Evolutionary conservation across 2,797 vertebrate species (phyloP), one percentile per base, ranked within the genome.

Genomic region (Hemibagrus guttatus): DNA sequence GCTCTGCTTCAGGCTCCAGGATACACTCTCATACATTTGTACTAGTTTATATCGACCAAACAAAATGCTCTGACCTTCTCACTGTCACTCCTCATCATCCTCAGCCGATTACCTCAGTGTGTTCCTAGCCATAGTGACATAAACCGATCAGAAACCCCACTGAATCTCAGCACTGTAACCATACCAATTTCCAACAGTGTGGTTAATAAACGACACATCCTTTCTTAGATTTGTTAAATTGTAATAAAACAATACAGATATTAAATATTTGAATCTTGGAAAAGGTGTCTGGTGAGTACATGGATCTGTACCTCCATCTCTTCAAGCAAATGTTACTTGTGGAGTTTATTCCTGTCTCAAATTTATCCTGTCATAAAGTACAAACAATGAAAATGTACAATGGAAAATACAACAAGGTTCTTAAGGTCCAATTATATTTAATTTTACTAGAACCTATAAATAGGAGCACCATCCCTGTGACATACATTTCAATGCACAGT

Each of bases 11-110:
- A 59, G 72, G 87, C 81, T 87, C 83, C 52, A 54, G 49, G 46
- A 26, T 68, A 71, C 14, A 39, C 61, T 39, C 42, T 59, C 59
- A 83, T 42, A n/a, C 42, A 86, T 71, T 76, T 63, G 54, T 84
- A 61, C 64, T 72, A 21, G 54, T 79, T 89, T 83, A 56, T 89
- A 91, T 91, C 81, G 87, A 89, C 83, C 88, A 93, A 91, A 92
- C 89, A 69, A 85, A 90, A 83, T 82, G 61, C 59, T 85, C 54
- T 89, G 52, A 92, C 86, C 88, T 86, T 90, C 87, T 85, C 84
- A 82, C 87, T 92, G 92, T 93, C 92, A 86, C 64, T 87, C 68
- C 56, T 76, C 84, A 88, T 94, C 87, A 92, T 90, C 84, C 72
- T 93, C 90, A 88, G 58, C 84, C 46, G 63, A 86, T 84, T 90